These are phyloP conservation scores for Agapornis roseicollis DNA, from an alignment of 2,113 vertebrate genomes.

Conservation along the genomic window DNA sequence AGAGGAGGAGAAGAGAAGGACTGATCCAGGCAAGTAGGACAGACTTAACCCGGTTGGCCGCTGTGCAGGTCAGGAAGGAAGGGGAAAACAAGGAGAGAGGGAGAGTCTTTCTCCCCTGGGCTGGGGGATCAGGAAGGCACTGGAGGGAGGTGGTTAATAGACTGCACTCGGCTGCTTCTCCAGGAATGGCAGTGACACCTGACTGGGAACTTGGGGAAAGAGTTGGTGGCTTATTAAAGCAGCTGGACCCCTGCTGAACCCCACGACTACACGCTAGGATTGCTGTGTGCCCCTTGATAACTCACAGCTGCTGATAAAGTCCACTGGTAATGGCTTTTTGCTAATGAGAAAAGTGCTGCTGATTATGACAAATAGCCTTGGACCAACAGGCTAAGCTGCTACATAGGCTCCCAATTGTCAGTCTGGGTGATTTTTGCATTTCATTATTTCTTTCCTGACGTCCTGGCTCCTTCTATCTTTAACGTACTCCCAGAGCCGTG, in stretches of 20 bases:
- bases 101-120: not conserved
- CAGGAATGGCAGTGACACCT: constrained; percentile 71
- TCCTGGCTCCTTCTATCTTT: constrained; percentile 76
- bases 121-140: not conserved
- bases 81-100: not conserved
- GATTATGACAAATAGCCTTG: constrained; percentile 94
- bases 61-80: not conserved
- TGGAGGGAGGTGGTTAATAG: constrained; percentile 48
- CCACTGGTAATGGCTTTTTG: constrained; percentile 93
- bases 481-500: constrained; percentile 67
- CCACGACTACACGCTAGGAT: constrained; percentile 78
- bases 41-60: not conserved
- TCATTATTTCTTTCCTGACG: constrained; percentile 88
- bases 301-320: constrained; percentile 87
- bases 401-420: constrained; percentile 89
- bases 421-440: constrained; percentile 87
- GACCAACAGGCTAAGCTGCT: constrained; percentile 96
- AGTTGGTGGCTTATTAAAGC: constrained; percentile 82
- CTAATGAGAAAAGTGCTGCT: constrained; percentile 96
- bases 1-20: not conserved
- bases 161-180: constrained; percentile 43
- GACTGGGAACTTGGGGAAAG: constrained; percentile 76
- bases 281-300: constrained; percentile 84
- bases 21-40: not conserved
- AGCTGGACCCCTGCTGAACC: constrained; percentile 68